Evolutionary conservation across 2,113 vertebrate species (phyloP).

Genomic region (Odontesthes bonariensis): DNA sequence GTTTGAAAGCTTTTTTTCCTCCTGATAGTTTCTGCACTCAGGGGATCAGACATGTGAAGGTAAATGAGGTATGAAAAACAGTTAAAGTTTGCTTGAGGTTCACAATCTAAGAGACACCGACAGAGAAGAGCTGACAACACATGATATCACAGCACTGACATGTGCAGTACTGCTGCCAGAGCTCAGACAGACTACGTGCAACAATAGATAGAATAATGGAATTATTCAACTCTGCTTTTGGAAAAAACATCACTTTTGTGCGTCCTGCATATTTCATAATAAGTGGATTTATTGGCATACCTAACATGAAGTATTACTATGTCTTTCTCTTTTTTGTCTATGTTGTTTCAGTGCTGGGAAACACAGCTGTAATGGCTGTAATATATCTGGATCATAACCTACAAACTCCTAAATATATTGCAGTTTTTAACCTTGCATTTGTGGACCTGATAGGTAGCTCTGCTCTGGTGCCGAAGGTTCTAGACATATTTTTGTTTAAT

Average conservation of each 20-base stretch:
- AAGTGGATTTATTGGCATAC: conserved; percentile 64
- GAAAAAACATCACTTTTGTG: conserved; percentile 66
- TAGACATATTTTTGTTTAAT: conserved; percentile 75
- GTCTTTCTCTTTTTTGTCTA: conserved; percentile 73
- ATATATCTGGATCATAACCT: conserved; percentile 70
- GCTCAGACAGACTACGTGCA: background rate
- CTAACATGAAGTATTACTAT: conserved; percentile 71
- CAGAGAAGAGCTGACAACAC: no score
- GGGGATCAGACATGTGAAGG: no score
- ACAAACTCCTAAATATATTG: conserved; percentile 78
- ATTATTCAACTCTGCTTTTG: conserved; percentile 46
- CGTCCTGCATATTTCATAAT: conserved; percentile 75
- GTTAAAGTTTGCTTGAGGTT: no score
- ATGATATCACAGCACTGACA: no score
- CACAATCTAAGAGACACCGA: no score
- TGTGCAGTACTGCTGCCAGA: no score
- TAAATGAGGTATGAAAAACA: no score
- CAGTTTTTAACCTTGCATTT: conserved; percentile 78
- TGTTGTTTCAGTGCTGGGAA: conserved; percentile 69
- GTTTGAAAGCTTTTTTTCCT: no score
- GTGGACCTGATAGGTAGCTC: conserved; percentile 73
- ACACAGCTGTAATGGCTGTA: conserved; percentile 64
- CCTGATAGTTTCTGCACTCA: no score
- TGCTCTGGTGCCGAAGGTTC: conserved; percentile 75
- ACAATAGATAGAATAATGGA: conserved; percentile 59